Evolutionary conservation across 2,888 invertebrate genomes (phyloP), one percentile per base, ranked within the genome.

Genomic region (Melipona bicolor): DNA sequence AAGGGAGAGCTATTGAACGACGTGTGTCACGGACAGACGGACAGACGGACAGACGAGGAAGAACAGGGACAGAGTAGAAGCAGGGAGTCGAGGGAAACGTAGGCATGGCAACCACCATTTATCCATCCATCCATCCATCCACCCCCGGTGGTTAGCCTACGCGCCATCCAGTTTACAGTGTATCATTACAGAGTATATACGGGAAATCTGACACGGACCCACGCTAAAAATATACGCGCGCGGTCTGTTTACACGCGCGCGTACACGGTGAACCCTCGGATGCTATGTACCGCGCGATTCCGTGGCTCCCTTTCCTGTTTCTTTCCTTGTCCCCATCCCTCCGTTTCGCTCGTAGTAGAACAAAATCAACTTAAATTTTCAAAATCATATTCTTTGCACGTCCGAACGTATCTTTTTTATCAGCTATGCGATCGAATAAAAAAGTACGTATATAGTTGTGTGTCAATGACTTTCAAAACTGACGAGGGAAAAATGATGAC

Each of bases 91-190:
- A 87, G 89, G 84, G 88, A 87, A 81, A 83, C 90, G 92, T 92
- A 92, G 92, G 92, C 92, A 92, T 92, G 91, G 92, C 92, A 92
- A 92, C 92, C 90, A 90, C 89, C 90, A 91, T 92, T 91, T 90
- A 86, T 86, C 83, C 89, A 79, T 54, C 77, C 65, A 79, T 54
- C 77, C 65, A 52, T 0, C 67, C 83, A 69, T 4, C 69, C 52
- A 17, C 5, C 52, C 24, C 68, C 50, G 27, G 21, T 21, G 72
- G 54, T 27, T 27, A 70, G 62, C 27, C 73, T 69, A 81, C 67
- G 79, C 83, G 78, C 87, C 87, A 86, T 88, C 81, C 83, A 87
- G 86, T 89, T 89, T 91, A 87, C 84, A 81, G 86, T 85, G 87
- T 89, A 85, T 89, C 91, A 84, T 91, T 43, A 43, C 9, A 2